Conservation (phyloP, 2,113 vertebrate genomes). For the Lophius piscatorius region DNA sequence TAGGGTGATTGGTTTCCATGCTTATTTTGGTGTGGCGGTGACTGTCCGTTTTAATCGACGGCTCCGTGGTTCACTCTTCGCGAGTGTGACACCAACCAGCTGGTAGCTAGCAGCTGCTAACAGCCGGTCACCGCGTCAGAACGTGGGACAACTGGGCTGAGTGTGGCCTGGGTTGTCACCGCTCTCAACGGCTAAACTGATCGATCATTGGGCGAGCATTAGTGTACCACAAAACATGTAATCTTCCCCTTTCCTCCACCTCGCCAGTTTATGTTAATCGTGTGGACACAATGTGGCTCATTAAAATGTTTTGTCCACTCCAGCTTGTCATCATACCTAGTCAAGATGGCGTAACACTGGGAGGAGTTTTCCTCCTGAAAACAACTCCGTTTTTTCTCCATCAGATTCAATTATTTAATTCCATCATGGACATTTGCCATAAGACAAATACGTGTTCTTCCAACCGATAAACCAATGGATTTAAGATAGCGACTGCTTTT, state of each 20-base stretch:
- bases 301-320: constrained; percentile 41
- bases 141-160: constrained; percentile 15
- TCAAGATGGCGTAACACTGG: constrained; percentile 82
- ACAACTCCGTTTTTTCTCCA: constrained; percentile 57
- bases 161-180: constrained; percentile 35
- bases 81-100: constrained; percentile 2
- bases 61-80: background rate
- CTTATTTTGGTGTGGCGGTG: background rate
- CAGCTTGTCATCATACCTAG: constrained; percentile 31
- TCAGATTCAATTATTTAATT: background rate
- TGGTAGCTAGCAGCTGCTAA: constrained; percentile 29
- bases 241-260: no score
- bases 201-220: accelerated
- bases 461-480: background rate
- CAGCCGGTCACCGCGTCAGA: constrained; percentile 55
- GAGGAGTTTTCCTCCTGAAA: constrained; percentile 72
- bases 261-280: no score
- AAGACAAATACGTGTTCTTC: no score
- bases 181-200: background rate
- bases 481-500: no score
- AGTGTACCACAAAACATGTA: no score
- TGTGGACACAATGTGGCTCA: constrained; percentile 12
- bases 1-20: background rate
- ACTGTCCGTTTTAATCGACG: background rate
- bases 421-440: no score